Base-by-base conservation (phyloP, 2,888 invertebrate species). In the Tuberolachnus salignus region DNA sequence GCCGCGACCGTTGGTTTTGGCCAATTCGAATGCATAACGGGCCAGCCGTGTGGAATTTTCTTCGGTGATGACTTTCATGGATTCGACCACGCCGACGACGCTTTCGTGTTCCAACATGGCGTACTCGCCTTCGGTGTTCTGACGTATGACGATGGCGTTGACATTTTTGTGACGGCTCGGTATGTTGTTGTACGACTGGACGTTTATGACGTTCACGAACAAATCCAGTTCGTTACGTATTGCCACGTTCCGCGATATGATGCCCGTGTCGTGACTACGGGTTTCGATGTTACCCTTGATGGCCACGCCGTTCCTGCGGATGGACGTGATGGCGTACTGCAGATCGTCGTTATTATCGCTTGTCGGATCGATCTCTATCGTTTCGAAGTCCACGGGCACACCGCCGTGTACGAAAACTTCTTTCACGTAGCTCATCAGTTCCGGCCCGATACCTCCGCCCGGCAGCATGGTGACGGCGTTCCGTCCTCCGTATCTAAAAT, bases 81-180 rank as follows among this genome's bases (percentile, higher is more conserved):
- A 67, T 23, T 67, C 49, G 14, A 67, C 66, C 14, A 67, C 66
- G 46, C 66, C 66, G 14, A 86, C 86, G 1, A 95, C 95, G 80
- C 92, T 93, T 89, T 98, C 97, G 86, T 99, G 98, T 85, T 99
- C 98, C 84, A 98, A 87, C 94, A 95, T 97, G 71, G 97, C 94
- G 86, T 98, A 98, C 87, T 98, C 98, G 70, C 98, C 98, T 86
- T 98, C 98, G 1, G 97, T 98, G 87, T 99, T 99, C 86, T 99
- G 98, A 83, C 98, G 90, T 83, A 90, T 89, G 81, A 98, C 91
- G 49, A 93, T 89, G 84, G 98, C 90, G 85, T 99, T 97, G 82
- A 99, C 91, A 84, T 94, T 91, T 84, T 91, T 90, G 84, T 96
- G 95, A 74, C 94, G 89, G 0, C 93, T 92, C 1, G 87, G 87